Percentiles rank a stretch among this genome's conserved stretches.
phyloP scores from a whole-genome alignment of 2,113 vertebrate species.

The Xenopus laevis region DNA sequence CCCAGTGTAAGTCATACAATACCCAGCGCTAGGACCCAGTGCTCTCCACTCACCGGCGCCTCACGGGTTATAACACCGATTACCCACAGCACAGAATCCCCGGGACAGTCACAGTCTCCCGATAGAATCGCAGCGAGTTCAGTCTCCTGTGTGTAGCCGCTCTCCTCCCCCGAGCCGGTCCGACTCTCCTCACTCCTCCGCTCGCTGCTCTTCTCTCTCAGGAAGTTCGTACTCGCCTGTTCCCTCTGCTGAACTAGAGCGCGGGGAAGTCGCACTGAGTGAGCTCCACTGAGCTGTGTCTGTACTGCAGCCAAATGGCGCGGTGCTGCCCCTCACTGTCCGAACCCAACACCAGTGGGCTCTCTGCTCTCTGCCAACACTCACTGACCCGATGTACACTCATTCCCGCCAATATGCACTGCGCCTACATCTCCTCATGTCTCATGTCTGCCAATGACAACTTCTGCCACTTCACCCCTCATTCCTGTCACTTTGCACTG shows the following conservation, averaged over 20 bases:
- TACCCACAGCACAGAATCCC: neutral
- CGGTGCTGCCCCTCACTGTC: neutral
- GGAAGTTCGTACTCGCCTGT: slow-evolving; percentile 26
- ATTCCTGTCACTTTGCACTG: too few species aligned
- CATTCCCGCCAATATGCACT: too few species aligned
- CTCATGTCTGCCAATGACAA: too few species aligned
- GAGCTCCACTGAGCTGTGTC: neutral
- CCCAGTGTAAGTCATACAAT: too few species aligned
- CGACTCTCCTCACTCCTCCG: slow-evolving; percentile 17
- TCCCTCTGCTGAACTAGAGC: slow-evolving; percentile 3
- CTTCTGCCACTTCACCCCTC: too few species aligned
- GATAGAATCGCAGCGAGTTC: neutral
- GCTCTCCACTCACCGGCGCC: too few species aligned
- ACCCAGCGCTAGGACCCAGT: too few species aligned
- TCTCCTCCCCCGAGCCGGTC: slow-evolving; percentile 25
- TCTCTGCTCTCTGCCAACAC: too few species aligned
- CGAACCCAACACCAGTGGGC: too few species aligned
- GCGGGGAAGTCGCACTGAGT: neutral
- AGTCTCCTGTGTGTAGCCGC: neutral
- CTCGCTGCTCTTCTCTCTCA: slow-evolving; percentile 12
- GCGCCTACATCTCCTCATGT: too few species aligned
- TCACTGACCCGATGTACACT: too few species aligned
- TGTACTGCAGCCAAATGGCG: neutral
- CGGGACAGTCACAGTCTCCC: slow-evolving; percentile 4
- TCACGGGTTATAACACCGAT: too few species aligned